Base-by-base conservation (phyloP, 2,888 invertebrate genomes). In the Eucera pruinosa region DNA sequence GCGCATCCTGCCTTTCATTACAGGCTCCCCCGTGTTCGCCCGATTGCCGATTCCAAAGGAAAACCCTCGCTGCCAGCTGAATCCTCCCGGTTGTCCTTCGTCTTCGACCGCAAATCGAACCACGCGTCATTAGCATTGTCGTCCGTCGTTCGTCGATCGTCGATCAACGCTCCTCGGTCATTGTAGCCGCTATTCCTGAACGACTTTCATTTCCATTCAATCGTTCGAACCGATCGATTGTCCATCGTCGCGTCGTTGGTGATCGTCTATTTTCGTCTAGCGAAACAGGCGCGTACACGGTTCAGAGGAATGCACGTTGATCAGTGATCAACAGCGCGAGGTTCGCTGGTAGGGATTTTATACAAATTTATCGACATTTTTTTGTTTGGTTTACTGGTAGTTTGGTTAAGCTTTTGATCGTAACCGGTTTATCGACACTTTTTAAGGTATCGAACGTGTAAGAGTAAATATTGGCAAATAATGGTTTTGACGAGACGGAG, bases 1-100 rank as follows among this genome's bases (percentile, higher is more conserved):
- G 60, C 81, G 72, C 80, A 91, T 91, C 90, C 90, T 91, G 91
- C 76, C 85, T 86, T 84, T 89, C 87, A 88, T 86, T 69, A 62
- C 54, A 72, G 62, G 36, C 50, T 74, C 72, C 54, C n/a, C 52
- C 72, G 54, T 18, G 69, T 58, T 69, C 27, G 45, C 67, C 66
- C 61, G 69, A 68, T 70, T 55, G 69, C 57, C 55, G 75, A 84
- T 82, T 78, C 69, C 50, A 72, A 81, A 77, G 80, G 70, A 78
- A n/a, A 82, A 74, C 66, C 54, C 48, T 47, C 50, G 47, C n/a
- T 43, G 43, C 33, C 36, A 33, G 39, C 39, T 66, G 69, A 75
- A 70, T 69, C 54, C 45, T 54, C 64, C 15, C 41, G 30, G n/a
- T 58, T 58, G 62, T 80, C 69, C 66, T 70, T 75, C 48, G 54